These are phyloP conservation scores for Druceiella hillmani DNA, from an alignment of 2,888 invertebrate species.

Conservation along the genomic window DNA sequence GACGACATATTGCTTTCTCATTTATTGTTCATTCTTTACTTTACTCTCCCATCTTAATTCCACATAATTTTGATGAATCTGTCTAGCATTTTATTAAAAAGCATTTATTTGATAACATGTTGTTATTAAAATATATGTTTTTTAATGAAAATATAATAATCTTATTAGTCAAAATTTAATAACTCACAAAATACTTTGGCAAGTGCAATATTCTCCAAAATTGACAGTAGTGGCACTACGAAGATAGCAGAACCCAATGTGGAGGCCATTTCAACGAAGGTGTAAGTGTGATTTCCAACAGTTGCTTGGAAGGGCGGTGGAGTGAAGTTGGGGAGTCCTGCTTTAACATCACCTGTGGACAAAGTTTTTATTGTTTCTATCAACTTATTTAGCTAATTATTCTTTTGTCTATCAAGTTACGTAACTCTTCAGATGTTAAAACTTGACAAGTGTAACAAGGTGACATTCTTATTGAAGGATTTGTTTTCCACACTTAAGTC, in stretches of 20 bases:
- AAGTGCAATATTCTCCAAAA: conserved; percentile 90
- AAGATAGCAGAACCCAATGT: conserved; percentile 81
- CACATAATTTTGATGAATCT: neutral
- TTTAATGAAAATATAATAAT: no score
- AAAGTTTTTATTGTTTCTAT: no score
- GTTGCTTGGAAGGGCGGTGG: conserved; percentile 63
- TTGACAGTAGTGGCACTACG: conserved; percentile 83
- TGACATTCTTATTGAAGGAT: no score
- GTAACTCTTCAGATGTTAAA: no score
- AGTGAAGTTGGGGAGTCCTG: conserved; percentile 60
- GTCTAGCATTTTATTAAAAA: neutral
- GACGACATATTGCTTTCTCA: no score
- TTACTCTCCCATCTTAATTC: no score
- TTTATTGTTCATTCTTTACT: no score
- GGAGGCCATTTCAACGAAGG: conserved; percentile 65
- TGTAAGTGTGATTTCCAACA: conserved; percentile 59
- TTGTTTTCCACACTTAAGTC: no score
- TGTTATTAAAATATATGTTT: neutral
- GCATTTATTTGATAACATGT: neutral
- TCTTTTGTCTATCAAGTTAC: no score
- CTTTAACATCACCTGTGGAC: conserved; percentile 61
- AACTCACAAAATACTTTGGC: conserved; percentile 80
- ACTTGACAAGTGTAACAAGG: no score
- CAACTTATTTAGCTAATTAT: no score
- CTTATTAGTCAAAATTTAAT: no score